Evolutionary conservation across 2,113 vertebrate species (phyloP), one percentile per base, ranked within the genome.

Genomic region (Galbula dea): DNA sequence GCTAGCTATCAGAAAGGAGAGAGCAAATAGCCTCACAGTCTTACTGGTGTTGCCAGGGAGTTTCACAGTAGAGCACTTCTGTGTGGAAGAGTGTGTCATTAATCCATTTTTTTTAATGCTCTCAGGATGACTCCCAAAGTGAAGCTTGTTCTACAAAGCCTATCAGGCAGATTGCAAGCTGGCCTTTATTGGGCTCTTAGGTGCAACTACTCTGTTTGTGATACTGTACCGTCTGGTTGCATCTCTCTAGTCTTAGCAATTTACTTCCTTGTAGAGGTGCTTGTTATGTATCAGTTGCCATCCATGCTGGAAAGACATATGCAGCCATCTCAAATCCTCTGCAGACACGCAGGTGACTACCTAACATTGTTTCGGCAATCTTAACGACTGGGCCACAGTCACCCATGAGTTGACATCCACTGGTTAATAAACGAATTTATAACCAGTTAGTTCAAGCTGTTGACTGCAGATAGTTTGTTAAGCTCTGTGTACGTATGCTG

Each of bases 41-140:
- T 98, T 73, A 98, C 97, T 3, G 98, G 98, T 2, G 95, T 98
- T 77, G 94, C 98, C 61, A 97, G 96, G 77, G 98, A 98, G 39
- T 61, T 82, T 6, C 63, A 58, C 13, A 24, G 39, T 18, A 83
- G 41, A 80, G 18, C 4, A 26, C 26, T 77, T 79, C 22, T 34
- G 11, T 68, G 27, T 72, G 17, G 63, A 88, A 52, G 29, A 51
- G 34, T 36, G 17, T 77, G 37, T 73, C 1, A 15, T 9, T 32
- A 69, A 34, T 32, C 8, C 1, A 4, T 5, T 26, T n/a, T 45
- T 45, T 32, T 65, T 63, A 23, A 27, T 46, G 48, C 5, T 11
- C 6, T 52, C 24, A 6, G 1, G 3, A 51, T 63, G 51, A 66
- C 7, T 79, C 8, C 3, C n/a, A 61, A 45, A 30, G 43, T 26